phyloP scores from a whole-genome alignment of 92 coral and sea anemone species.

The Porites cylindrica region DNA sequence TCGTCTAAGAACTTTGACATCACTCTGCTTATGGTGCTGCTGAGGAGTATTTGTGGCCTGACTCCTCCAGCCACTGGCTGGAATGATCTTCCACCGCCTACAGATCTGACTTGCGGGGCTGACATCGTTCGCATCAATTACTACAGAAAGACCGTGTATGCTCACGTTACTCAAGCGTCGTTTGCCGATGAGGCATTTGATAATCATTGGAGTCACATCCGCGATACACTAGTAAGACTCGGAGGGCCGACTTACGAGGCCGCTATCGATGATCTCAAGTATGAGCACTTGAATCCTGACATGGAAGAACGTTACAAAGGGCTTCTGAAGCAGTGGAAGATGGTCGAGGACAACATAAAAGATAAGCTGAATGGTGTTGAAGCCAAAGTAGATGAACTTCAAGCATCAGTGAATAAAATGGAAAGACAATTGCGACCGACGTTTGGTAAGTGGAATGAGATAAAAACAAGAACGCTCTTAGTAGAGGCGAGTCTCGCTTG shows the following conservation, averaged over 20 bases:
- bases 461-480: too few species aligned
- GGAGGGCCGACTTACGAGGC: constrained; percentile 28
- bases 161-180: constrained; percentile 17
- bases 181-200: constrained; percentile 33
- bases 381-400: not conserved
- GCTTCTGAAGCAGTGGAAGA: not conserved
- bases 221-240: constrained; percentile 42
- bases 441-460: too few species aligned
- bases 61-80: constrained; percentile 48
- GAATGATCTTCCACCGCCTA: constrained; percentile 29
- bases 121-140: constrained; percentile 45
- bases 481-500: too few species aligned
- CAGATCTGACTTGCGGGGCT: constrained; percentile 17
- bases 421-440: too few species aligned
- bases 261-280: constrained; percentile 17
- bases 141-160: constrained; percentile 32
- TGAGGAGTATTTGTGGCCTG: constrained; percentile 35
- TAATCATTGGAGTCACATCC: constrained; percentile 31
- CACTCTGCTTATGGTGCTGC: constrained; percentile 28
- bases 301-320: constrained; percentile 14
- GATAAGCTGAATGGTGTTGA: not conserved
- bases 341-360: not conserved
- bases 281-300: constrained; percentile 18
- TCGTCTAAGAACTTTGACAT: constrained; percentile 51
- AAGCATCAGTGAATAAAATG: too few species aligned